A percentile compares a stretch with the other conserved stretches of the same genome.
These are phyloP conservation scores for Carposina sasakii DNA, from an alignment of 1,140 invertebrate genomes.

Conservation along the genomic window DNA sequence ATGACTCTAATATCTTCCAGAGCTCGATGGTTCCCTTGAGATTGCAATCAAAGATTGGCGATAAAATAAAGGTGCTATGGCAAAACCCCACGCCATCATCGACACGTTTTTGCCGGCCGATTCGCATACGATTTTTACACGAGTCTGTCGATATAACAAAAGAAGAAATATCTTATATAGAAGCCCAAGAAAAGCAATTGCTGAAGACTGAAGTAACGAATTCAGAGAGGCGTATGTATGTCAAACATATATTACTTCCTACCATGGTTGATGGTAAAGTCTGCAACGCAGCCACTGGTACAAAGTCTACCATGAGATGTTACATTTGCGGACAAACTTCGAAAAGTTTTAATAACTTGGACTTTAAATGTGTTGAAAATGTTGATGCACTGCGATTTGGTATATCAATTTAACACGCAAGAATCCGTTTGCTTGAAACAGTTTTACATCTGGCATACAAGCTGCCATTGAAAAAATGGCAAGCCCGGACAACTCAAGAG, in stretches of 20 bases:
- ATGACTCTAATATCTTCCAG: no score
- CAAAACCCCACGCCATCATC: constrained; percentile 38
- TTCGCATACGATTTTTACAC: constrained; percentile 29
- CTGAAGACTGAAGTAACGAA: background rate
- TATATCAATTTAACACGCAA: constrained; percentile 35
- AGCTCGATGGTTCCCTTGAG: no score
- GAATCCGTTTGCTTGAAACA: constrained; percentile 46
- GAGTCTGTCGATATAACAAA: constrained; percentile 28
- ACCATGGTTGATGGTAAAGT: constrained; percentile 35
- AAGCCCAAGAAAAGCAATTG: constrained; percentile 12
- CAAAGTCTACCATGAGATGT: constrained; percentile 44
- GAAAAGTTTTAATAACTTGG: constrained; percentile 56
- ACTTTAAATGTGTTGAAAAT: no score
- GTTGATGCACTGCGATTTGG: constrained; percentile 18
- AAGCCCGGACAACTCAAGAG: constrained; percentile 9
- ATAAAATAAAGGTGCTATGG: constrained; percentile 20
- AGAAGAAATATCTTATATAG: constrained; percentile 26
- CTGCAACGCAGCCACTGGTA: constrained; percentile 48
- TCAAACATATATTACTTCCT: background rate
- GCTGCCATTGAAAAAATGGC: constrained; percentile 34
- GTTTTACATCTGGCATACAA: constrained; percentile 43
- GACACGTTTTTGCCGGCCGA: constrained; percentile 34
- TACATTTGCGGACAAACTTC: constrained; percentile 50
- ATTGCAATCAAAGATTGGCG: no score
- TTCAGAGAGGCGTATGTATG: background rate